A percentile compares a stretch with the other conserved stretches of the same genome.
These are phyloP conservation scores for Xylocopa sonorina DNA, from an alignment of 1,140 invertebrate genomes.

Conservation along the genomic window DNA sequence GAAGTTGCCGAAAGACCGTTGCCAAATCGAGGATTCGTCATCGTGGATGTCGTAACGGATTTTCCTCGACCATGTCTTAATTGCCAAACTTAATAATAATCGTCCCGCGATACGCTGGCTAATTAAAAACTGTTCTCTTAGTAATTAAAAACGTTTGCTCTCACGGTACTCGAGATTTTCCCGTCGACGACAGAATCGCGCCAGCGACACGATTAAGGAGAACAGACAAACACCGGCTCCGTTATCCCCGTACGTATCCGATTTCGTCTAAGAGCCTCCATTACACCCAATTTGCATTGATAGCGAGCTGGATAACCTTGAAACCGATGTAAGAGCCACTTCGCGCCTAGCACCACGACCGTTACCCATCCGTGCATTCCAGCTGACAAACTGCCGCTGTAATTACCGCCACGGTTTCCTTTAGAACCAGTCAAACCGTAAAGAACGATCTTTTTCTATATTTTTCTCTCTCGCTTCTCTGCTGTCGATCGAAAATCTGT, in stretches of 20 bases:
- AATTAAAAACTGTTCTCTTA: neutral
- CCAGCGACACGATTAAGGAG: slow-evolving; percentile 37
- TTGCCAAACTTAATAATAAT: slow-evolving; percentile 2
- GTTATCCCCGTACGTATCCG: slow-evolving; percentile 73
- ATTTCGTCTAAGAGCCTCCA: slow-evolving; percentile 80
- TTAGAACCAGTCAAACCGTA: neutral
- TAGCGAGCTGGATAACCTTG: slow-evolving; percentile 73
- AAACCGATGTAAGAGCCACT: slow-evolving; percentile 77
- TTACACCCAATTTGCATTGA: slow-evolving; percentile 81
- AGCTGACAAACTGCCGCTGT: too few relatives aligned
- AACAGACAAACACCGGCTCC: slow-evolving; percentile 70
- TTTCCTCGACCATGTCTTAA: slow-evolving; percentile 6
- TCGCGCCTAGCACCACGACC: slow-evolving; percentile 59
- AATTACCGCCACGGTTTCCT: neutral
- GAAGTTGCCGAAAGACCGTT: slow-evolving; percentile 61
- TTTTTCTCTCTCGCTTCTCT: neutral
- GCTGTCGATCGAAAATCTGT: neutral
- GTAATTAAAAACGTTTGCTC: neutral
- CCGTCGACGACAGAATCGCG: slow-evolving; percentile 20
- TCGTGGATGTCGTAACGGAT: slow-evolving; percentile 51
- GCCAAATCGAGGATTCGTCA: slow-evolving; percentile 56
- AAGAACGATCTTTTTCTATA: neutral
- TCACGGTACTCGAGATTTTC: slow-evolving; percentile 4
- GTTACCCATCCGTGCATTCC: neutral
- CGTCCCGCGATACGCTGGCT: too few relatives aligned